Conservation (phyloP, 2,113 vertebrate species). For the Hippopotamus amphibius region DNA sequence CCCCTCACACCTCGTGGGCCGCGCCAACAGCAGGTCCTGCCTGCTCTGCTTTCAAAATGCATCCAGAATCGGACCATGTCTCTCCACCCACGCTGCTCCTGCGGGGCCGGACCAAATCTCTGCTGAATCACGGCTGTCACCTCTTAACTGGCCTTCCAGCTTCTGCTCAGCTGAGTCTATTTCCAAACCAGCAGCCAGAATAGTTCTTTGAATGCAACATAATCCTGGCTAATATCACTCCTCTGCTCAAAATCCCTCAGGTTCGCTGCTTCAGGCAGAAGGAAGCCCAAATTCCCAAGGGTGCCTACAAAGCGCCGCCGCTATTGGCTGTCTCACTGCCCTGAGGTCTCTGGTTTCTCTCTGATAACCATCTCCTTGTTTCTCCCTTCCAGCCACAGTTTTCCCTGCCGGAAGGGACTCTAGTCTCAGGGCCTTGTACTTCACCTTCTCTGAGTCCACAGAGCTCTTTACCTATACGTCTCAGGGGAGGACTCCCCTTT, state of each 20-base stretch:
- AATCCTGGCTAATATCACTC: neutral
- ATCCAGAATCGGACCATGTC: neutral
- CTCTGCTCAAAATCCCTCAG: neutral
- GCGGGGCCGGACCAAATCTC: accelerated
- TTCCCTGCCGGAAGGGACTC: neutral
- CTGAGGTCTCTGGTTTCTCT: neutral
- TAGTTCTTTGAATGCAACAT: neutral
- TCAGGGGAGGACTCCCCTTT: neutral
- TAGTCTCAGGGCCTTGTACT: neutral
- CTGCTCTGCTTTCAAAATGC: neutral
- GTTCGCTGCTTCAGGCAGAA: neutral
- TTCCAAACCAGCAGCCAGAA: neutral
- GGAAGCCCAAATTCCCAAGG: neutral
- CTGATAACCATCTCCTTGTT: neutral
- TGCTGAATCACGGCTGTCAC: neutral
- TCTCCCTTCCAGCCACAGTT: neutral
- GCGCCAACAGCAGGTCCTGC: neutral
- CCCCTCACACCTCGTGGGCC: neutral
- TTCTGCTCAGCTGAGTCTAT: neutral
- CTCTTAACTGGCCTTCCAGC: neutral
- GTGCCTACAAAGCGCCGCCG: no score
- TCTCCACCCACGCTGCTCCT: neutral
- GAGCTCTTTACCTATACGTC: neutral
- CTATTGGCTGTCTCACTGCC: neutral
- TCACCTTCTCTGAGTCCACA: neutral